These are phyloP conservation scores for Alsophila aescularia DNA, from an alignment of 2,888 invertebrate species.

Conservation along the genomic window DNA sequence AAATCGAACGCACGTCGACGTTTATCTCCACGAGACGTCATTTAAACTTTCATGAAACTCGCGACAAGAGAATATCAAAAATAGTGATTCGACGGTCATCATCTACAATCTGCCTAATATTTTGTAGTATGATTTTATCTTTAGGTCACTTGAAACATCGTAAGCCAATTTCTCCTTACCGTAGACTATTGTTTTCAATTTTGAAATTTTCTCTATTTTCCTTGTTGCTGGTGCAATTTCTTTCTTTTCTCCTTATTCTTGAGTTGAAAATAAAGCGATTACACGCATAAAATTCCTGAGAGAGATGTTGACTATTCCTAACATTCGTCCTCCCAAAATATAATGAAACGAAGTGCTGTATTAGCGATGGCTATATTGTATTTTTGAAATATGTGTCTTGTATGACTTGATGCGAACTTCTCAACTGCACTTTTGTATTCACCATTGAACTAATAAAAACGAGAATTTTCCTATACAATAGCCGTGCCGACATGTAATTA, in stretches of 20 bases:
- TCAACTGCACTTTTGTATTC: constrained; percentile 8
- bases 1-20: constrained; percentile 70
- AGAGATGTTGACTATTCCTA: constrained; percentile 3
- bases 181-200: constrained; percentile 71
- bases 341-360: constrained; percentile 5
- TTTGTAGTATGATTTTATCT: constrained; percentile 70
- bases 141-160: constrained; percentile 74
- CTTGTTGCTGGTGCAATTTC: constrained; percentile 16
- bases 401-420: constrained; percentile 1
- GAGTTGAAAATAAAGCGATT: constrained; percentile 15
- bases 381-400: background rate
- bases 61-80: constrained; percentile 85
- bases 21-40: constrained; percentile 64
- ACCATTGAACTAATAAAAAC: constrained; percentile 2
- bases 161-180: constrained; percentile 62
- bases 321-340: constrained; percentile 4
- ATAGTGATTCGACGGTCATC: constrained; percentile 80
- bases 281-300: background rate
- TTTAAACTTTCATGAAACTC: constrained; percentile 73
- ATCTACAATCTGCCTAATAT: constrained; percentile 78
- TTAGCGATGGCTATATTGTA: constrained; percentile 1
- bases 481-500: constrained; percentile 1
- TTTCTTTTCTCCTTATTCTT: constrained; percentile 35
- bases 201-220: constrained; percentile 47
- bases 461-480: background rate